Conservation (phyloP, 2,888 invertebrate genomes). For the Parnassius mnemosyne region DNA sequence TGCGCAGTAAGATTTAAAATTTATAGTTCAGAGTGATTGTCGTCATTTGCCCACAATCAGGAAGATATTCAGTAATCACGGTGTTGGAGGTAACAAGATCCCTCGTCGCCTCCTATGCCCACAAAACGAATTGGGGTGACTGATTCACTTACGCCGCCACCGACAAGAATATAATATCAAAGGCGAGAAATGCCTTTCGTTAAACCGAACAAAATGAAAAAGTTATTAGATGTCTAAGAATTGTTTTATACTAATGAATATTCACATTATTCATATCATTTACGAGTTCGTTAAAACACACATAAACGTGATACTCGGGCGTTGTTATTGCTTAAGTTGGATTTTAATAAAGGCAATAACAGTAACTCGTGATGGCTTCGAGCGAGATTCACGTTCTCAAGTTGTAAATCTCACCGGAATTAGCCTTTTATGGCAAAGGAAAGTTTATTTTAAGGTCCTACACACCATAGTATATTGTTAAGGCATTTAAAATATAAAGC, state of each 20-base stretch:
- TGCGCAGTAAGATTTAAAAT: no score
- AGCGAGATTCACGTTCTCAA: conserved; percentile 23
- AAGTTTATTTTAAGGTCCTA: conserved; percentile 20
- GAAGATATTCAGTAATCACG: no score
- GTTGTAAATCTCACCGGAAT: conserved; percentile 26
- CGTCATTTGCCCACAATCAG: no score
- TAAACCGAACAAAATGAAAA: conserved; percentile 7
- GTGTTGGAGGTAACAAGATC: no score
- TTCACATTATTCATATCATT: conserved; percentile 20
- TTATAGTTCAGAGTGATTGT: no score
- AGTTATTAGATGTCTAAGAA: conserved; percentile 4
- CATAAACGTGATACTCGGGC: conserved; percentile 23
- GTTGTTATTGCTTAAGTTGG: conserved; percentile 26
- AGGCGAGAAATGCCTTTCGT: no score
- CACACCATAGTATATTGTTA: conserved; percentile 16
- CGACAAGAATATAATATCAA: no score
- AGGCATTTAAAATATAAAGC: conserved; percentile 13
- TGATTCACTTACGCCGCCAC: no score
- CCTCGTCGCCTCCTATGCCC: no score
- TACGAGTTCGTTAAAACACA: conserved; percentile 21
- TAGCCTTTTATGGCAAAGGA: conserved; percentile 24
- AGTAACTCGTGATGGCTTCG: conserved; percentile 25
- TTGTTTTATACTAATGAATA: conserved; percentile 22
- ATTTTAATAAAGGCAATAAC: conserved; percentile 28
- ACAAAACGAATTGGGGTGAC: no score